Evolutionary conservation across 2,797 vertebrate genomes (phyloP).

Genomic region (Neosilurus mollespiculum): DNA sequence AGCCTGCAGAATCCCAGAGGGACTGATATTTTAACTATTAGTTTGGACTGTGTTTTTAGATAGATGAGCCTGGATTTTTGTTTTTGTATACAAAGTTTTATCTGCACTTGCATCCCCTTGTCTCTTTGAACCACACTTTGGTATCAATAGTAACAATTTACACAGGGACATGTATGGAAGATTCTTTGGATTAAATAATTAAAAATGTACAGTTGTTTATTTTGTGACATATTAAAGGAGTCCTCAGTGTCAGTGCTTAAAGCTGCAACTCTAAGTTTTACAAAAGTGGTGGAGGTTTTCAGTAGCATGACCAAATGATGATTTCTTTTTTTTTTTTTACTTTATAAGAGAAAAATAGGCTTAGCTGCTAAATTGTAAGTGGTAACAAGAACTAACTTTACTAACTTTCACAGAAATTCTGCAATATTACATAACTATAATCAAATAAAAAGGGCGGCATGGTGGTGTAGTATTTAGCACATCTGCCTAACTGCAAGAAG

Average conservation of each 20-base stretch:
- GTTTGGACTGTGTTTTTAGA: too few species aligned
- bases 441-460: too few species aligned
- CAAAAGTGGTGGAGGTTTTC: not conserved
- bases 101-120: too few species aligned
- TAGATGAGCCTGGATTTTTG: too few species aligned
- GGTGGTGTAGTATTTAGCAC: too few species aligned
- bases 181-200: not conserved
- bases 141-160: not conserved
- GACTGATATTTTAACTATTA: too few species aligned
- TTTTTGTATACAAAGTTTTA: too few species aligned
- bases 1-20: too few species aligned
- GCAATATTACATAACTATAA: not conserved
- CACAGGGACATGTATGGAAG: not conserved
- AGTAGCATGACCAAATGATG: not conserved
- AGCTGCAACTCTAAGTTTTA: not conserved
- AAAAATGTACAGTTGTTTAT: too few species aligned
- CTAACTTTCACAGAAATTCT: not conserved
- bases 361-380: not conserved
- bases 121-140: not conserved
- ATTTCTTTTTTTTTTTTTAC: not conserved
- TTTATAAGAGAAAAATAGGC: not conserved
- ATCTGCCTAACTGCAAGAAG: too few species aligned
- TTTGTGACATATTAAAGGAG: too few species aligned
- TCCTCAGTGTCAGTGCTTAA: not conserved
- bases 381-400: not conserved